Conservation (phyloP, 2,797 vertebrate genomes). For the Euphonia xanthogaster region DNA sequence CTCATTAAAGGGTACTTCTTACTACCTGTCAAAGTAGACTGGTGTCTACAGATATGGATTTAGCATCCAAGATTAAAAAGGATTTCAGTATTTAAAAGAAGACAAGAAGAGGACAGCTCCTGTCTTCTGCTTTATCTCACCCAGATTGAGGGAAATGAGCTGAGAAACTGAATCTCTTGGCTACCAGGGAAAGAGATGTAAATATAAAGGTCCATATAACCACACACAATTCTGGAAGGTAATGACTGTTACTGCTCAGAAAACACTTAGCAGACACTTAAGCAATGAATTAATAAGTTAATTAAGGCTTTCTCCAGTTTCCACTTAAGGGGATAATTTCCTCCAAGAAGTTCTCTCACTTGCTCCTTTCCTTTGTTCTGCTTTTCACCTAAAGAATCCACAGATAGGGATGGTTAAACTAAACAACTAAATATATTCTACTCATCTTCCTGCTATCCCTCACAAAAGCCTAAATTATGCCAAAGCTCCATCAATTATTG, state of each 20-base stretch:
- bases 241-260: background rate
- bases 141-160: background rate
- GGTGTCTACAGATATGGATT: background rate
- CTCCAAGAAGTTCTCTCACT: background rate
- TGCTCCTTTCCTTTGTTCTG: background rate
- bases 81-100: background rate
- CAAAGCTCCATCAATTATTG: background rate
- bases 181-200: background rate
- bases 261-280: constrained; percentile 4
- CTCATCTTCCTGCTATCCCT: background rate
- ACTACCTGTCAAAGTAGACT: background rate
- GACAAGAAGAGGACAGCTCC: background rate
- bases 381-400: background rate
- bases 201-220: background rate
- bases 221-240: background rate
- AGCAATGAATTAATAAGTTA: constrained; percentile 17
- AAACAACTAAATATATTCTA: background rate
- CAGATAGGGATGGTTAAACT: background rate
- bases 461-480: background rate
- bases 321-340: background rate
- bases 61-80: background rate
- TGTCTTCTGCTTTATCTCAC: background rate
- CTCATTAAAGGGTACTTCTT: background rate
- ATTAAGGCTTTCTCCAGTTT: constrained; percentile 5
- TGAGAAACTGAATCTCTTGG: background rate